These are phyloP conservation scores for Corydoras maculifer DNA, from an alignment of 2,113 vertebrate genomes.

Conservation along the genomic window DNA sequence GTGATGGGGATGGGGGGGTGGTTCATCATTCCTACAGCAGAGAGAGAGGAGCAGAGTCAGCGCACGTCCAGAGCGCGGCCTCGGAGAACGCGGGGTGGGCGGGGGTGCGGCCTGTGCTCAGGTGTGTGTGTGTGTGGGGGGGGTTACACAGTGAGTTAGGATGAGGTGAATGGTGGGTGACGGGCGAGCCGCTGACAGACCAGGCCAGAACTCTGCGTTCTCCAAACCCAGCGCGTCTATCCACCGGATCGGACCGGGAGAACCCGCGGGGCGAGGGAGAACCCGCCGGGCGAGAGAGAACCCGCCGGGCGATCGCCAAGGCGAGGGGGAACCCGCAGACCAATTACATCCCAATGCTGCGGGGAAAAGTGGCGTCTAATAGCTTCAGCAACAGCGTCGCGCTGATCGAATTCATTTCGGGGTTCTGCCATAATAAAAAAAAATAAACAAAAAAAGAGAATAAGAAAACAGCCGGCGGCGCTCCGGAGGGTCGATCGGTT, in stretches of 20 bases:
- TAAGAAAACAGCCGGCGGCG: conserved; percentile 26
- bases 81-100: neutral
- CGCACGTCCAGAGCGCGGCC: neutral
- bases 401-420: conserved; percentile 30
- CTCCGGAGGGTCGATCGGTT: conserved; percentile 8
- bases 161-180: neutral
- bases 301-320: conserved; percentile 35
- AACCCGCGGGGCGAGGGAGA: conserved; percentile 34
- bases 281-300: conserved; percentile 32
- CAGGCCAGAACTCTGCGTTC: conserved; percentile 60
- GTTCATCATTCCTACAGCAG: conserved; percentile 85
- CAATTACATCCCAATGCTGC: conserved; percentile 44
- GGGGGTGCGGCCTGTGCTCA: neutral
- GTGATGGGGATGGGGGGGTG: conserved; percentile 91
- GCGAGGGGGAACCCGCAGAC: conserved; percentile 36
- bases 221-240: neutral
- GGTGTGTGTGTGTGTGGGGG: neutral
- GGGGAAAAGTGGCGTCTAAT: conserved; percentile 36
- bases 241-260: conserved; percentile 18
- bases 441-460: conserved; percentile 6
- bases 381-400: conserved; percentile 35
- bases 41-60: conserved; percentile 25
- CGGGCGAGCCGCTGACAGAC: conserved; percentile 29
- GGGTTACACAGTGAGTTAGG: neutral
- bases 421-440: conserved; percentile 45